Evolutionary conservation across 2,113 vertebrate species (phyloP).

Genomic region (Labeo rohita): DNA sequence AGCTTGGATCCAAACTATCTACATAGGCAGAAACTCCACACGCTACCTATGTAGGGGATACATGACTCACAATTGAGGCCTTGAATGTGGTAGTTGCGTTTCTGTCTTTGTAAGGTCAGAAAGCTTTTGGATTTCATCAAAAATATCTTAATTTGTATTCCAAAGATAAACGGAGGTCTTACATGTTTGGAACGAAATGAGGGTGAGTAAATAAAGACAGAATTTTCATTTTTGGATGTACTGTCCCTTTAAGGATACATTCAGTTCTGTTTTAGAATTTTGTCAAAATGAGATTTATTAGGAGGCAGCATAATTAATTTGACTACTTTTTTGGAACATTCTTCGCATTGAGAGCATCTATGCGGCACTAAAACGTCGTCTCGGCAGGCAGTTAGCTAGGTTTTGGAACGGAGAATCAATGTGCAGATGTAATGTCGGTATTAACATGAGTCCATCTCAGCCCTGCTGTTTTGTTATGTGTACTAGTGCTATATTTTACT

Average conservation of each 20-base stretch:
- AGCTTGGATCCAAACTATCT: not conserved
- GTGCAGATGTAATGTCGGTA: conserved; percentile 1
- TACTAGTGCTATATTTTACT: conserved; percentile 42
- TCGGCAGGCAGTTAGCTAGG: not conserved
- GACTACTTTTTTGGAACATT: not conserved
- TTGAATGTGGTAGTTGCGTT: too few species aligned
- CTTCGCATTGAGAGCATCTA: not conserved
- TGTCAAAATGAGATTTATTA: not conserved
- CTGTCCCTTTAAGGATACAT: too few species aligned
- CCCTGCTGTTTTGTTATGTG: conserved; percentile 29
- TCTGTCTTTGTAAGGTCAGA: too few species aligned
- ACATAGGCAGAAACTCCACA: not conserved
- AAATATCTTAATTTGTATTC: too few species aligned
- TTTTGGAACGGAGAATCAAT: not conserved
- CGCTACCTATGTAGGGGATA: not conserved
- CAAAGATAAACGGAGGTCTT: too few species aligned
- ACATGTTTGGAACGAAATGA: too few species aligned
- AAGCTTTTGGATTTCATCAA: too few species aligned
- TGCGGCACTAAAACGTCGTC: not conserved
- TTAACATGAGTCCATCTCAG: conserved; percentile 5
- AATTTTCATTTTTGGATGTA: too few species aligned
- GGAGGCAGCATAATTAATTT: not conserved
- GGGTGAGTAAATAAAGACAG: too few species aligned
- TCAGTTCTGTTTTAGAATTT: not conserved
- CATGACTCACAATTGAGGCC: not conserved